Evolutionary conservation across 1,140 invertebrate genomes (phyloP).

Genomic region (Drosophila fuyamai): DNA sequence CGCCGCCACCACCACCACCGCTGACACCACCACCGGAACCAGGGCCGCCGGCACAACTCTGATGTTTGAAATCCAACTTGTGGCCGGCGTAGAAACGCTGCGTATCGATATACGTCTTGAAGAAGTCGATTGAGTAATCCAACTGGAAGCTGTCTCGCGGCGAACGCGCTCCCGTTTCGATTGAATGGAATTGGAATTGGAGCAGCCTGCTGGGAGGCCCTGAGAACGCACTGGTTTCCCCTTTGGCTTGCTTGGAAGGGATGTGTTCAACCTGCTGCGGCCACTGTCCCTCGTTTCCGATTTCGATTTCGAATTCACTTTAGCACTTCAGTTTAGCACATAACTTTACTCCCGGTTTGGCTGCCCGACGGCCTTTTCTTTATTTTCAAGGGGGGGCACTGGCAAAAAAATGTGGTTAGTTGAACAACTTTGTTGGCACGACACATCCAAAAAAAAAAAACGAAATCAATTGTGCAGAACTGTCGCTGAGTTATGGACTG

Average conservation of each 20-base stretch:
- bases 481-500: no score
- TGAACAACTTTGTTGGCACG: neutral
- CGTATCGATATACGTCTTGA: conserved; percentile 85
- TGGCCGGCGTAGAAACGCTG: conserved; percentile 84
- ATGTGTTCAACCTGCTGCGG: no score
- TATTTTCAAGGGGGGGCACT: neutral
- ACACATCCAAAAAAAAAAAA: conserved; percentile 9
- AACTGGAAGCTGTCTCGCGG: conserved; percentile 78
- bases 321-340: neutral
- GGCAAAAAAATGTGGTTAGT: neutral
- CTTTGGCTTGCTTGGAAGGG: no score
- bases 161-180: conserved; percentile 52
- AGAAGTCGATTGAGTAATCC: conserved; percentile 83
- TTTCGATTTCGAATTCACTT: conserved; percentile 3
- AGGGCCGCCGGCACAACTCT: conserved; percentile 85
- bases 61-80: conserved; percentile 87
- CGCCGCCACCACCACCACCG: conserved; percentile 81
- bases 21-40: conserved; percentile 82
- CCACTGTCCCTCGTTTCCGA: no score
- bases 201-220: no score
- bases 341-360: no score
- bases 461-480: neutral
- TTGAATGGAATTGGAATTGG: no score
- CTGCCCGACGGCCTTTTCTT: conserved; percentile 1
- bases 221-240: no score